phyloP scores from a whole-genome alignment of 2,888 invertebrate species.

The Leptogaster cylindrica region DNA sequence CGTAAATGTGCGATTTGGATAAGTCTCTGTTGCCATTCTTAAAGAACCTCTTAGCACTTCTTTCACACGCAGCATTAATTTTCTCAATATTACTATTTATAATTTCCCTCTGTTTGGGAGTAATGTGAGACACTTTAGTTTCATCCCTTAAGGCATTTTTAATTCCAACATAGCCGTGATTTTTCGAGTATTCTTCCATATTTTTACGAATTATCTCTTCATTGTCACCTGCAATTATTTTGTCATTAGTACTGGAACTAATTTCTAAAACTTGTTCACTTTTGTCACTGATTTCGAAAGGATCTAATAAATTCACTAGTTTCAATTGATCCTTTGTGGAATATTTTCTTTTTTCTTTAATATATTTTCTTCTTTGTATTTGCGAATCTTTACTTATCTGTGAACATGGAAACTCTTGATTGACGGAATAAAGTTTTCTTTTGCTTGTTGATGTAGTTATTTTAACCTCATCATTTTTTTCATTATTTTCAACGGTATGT shows the following conservation, averaged over 20 bases:
- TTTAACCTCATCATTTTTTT: background rate
- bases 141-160: constrained; percentile 8
- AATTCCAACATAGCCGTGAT: constrained; percentile 26
- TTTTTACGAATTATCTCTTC: constrained; percentile 11
- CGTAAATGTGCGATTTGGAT: background rate
- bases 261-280: background rate
- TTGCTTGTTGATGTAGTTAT: too few relatives aligned
- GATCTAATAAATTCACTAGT: constrained; percentile 17
- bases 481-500: background rate
- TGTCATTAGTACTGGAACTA: background rate
- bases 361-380: constrained; percentile 19
- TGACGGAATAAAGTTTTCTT: background rate
- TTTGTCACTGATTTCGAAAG: constrained; percentile 2
- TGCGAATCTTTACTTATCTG: constrained; percentile 3
- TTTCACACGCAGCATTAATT: constrained; percentile 5
- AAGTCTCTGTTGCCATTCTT: too few relatives aligned
- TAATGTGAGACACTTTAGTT: background rate
- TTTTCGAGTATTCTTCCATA: constrained; percentile 18
- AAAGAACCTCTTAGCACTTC: constrained; percentile 6
- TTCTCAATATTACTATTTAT: constrained; percentile 4
- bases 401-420: background rate
- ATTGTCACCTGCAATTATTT: background rate
- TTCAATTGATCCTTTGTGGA: too few relatives aligned
- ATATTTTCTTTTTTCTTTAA: constrained; percentile 14
- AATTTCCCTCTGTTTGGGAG: background rate